phyloP scores from a whole-genome alignment of 2,888 invertebrate species.

The Aporophyla nigra region DNA sequence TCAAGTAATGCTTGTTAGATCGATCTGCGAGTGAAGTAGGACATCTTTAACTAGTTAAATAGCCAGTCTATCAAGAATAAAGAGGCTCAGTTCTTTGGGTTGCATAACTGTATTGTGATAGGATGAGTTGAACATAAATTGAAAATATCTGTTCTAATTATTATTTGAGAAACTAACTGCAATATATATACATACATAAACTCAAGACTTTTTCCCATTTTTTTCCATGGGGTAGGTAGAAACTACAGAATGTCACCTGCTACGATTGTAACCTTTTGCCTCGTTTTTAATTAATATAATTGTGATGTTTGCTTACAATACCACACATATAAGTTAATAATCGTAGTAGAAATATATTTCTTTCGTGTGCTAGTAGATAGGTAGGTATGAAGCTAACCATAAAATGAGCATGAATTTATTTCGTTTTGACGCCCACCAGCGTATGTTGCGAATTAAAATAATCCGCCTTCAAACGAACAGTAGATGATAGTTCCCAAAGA shows the following conservation, averaged over 20 bases:
- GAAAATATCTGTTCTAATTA: not conserved
- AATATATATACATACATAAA: too few species aligned
- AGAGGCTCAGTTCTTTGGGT: not conserved
- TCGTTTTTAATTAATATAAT: too few species aligned
- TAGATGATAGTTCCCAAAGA: slow-evolving; percentile 43
- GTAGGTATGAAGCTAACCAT: too few species aligned
- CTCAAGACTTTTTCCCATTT: too few species aligned
- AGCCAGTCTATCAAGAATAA: not conserved
- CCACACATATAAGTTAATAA: too few species aligned
- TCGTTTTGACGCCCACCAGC: not conserved
- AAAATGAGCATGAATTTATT: not conserved
- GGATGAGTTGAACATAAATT: not conserved
- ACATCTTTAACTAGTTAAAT: not conserved
- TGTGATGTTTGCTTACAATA: too few species aligned
- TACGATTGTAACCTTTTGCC: too few species aligned
- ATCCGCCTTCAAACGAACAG: slow-evolving; percentile 8
- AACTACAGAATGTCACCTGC: too few species aligned
- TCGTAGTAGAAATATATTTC: not conserved
- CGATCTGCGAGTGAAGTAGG: not conserved
- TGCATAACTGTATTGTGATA: not conserved
- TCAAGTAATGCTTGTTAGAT: not conserved
- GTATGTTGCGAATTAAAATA: slow-evolving; percentile 8
- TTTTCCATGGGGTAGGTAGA: too few species aligned
- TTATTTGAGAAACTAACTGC: not conserved
- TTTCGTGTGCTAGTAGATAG: not conserved